Conservation (phyloP, 2,113 vertebrate species). For the Chaetodon trifascialis region DNA sequence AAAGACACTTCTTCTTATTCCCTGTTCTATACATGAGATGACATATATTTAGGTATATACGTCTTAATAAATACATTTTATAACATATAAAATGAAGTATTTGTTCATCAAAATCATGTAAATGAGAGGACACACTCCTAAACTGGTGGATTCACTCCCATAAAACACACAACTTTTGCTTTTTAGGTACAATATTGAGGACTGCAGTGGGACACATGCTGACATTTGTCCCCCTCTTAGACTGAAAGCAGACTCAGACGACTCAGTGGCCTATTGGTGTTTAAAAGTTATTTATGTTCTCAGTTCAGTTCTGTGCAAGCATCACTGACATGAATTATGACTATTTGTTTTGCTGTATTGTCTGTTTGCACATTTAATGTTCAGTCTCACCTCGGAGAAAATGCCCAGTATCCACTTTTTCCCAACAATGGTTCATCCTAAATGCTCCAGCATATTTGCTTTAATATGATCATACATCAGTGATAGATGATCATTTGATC, state of each 20-base stretch:
- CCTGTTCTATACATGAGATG: neutral
- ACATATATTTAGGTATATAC: neutral
- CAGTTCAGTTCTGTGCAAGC: neutral
- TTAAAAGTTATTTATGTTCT: neutral
- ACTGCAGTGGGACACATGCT: neutral
- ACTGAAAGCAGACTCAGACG: neutral
- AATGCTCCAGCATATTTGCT: neutral
- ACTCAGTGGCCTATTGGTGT: neutral
- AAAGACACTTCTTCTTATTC: neutral
- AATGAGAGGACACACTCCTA: neutral
- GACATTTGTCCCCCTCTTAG: neutral
- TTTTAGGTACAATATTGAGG: neutral
- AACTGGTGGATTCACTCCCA: neutral
- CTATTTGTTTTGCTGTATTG: neutral
- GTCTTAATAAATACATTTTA: neutral
- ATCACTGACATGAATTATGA: neutral
- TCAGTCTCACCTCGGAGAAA: neutral
- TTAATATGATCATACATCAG: constrained; percentile 1
- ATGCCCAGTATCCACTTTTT: neutral
- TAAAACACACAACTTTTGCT: neutral
- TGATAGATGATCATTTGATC: neutral
- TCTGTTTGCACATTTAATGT: neutral
- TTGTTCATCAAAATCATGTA: neutral
- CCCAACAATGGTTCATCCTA: neutral
- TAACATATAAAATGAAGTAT: neutral